These are phyloP conservation scores for Bergia puertoricense DNA, from an alignment of 92 coral and sea anemone genomes.

Conservation along the genomic window DNA sequence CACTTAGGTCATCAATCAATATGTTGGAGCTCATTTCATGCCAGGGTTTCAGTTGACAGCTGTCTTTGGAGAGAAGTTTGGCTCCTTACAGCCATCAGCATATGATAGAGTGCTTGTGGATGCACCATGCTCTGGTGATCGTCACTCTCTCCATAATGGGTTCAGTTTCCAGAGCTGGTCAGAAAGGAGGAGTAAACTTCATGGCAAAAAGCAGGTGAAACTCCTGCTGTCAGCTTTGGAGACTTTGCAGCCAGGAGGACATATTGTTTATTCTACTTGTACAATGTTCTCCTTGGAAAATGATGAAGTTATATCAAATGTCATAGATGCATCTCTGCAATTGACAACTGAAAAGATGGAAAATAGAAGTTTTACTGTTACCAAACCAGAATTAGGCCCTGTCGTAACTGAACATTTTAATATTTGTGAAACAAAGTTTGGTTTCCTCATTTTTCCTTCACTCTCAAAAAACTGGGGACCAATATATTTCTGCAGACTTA, in stretches of 20 bases:
- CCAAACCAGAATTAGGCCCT: slow-evolving; percentile 28
- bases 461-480: slow-evolving; percentile 65
- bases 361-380: slow-evolving; percentile 10
- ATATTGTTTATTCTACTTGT: slow-evolving; percentile 67
- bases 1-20: slow-evolving; percentile 55
- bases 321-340: slow-evolving; percentile 27
- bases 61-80: slow-evolving; percentile 52
- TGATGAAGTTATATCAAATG: slow-evolving; percentile 56
- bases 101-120: slow-evolving; percentile 66
- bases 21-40: slow-evolving; percentile 43
- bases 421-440: slow-evolving; percentile 44
- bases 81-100: slow-evolving; percentile 44
- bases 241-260: slow-evolving; percentile 51
- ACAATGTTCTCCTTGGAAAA: slow-evolving; percentile 64
- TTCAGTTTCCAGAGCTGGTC: slow-evolving; percentile 62
- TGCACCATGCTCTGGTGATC: slow-evolving; percentile 69
- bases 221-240: slow-evolving; percentile 58
- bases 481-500: slow-evolving; percentile 62
- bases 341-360: neutral
- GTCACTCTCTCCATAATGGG: slow-evolving; percentile 48
- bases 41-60: slow-evolving; percentile 36
- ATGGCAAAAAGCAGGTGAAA: slow-evolving; percentile 47
- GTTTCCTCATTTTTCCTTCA: slow-evolving; percentile 63
- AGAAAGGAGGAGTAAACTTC: slow-evolving; percentile 29
- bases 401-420: slow-evolving; percentile 40